These are phyloP conservation scores for Meteorus colon DNA, from an alignment of 2,888 invertebrate genomes.

Conservation along the genomic window DNA sequence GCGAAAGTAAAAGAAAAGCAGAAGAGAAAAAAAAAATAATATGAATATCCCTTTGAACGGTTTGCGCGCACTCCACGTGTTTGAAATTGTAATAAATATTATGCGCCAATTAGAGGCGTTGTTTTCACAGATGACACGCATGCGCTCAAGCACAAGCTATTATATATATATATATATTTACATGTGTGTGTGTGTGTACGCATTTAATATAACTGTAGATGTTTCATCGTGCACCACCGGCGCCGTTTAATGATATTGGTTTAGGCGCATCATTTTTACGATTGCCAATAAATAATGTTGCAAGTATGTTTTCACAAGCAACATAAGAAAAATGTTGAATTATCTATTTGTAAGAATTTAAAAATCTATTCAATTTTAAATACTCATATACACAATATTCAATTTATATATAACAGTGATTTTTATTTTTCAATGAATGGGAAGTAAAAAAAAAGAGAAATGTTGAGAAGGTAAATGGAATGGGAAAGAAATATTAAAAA, in stretches of 20 bases:
- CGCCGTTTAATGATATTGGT: slow-evolving; percentile 66
- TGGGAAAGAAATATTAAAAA: background rate
- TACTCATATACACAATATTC: background rate
- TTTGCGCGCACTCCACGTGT: slow-evolving; percentile 60
- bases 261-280: slow-evolving; percentile 62
- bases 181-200: slow-evolving; percentile 6
- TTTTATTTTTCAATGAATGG: background rate
- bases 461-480: background rate
- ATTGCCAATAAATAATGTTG: slow-evolving; percentile 67
- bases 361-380: background rate
- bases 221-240: slow-evolving; percentile 45
- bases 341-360: background rate
- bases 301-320: slow-evolving; percentile 51
- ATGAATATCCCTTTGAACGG: slow-evolving; percentile 30
- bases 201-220: slow-evolving; percentile 25
- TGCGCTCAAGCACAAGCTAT: slow-evolving; percentile 38
- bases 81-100: slow-evolving; percentile 69
- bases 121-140: slow-evolving; percentile 70
- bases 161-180: slow-evolving; percentile 22
- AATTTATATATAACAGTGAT: background rate
- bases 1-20: slow-evolving; percentile 27
- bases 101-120: slow-evolving; percentile 62
- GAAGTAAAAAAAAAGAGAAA: background rate
- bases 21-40: slow-evolving; percentile 39
- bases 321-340: slow-evolving; percentile 40